These are phyloP conservation scores for Papilio xuthus DNA, from an alignment of 1,140 invertebrate genomes.

Conservation along the genomic window DNA sequence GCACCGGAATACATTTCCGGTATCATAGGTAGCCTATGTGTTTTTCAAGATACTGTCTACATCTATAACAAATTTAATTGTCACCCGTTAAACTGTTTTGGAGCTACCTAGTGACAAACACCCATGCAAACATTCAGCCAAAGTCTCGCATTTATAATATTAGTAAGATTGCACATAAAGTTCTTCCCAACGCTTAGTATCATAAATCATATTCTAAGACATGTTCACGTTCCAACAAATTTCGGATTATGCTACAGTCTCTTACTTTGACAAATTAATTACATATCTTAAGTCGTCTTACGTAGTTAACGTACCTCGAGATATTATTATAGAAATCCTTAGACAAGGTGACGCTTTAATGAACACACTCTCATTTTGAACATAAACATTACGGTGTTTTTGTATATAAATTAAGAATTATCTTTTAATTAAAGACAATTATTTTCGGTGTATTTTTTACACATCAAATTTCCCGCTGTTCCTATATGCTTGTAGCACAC, in stretches of 20 bases:
- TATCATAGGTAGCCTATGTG: too few species aligned
- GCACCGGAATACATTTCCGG: too few species aligned
- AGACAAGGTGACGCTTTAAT: neutral
- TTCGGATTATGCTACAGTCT: neutral
- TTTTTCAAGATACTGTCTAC: too few species aligned
- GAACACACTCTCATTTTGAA: neutral
- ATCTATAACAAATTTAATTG: too few species aligned
- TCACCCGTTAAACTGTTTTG: too few species aligned
- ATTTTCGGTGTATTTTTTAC: too few species aligned
- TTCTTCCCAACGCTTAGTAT: neutral
- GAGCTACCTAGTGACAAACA: too few species aligned
- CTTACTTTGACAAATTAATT: slow-evolving; percentile 1
- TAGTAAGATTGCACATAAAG: neutral
- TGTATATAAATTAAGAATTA: too few species aligned
- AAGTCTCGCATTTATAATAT: neutral
- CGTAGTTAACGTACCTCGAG: neutral
- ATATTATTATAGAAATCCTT: neutral
- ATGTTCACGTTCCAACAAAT: neutral
- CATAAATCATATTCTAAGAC: neutral
- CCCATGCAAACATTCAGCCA: too few species aligned
- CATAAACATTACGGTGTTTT: neutral
- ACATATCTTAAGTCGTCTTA: neutral
- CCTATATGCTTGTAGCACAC: too few species aligned
- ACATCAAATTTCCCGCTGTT: too few species aligned
- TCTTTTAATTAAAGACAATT: too few species aligned